Conservation (phyloP, 2,888 invertebrate species). For the Chymomyza fuscimana region DNA sequence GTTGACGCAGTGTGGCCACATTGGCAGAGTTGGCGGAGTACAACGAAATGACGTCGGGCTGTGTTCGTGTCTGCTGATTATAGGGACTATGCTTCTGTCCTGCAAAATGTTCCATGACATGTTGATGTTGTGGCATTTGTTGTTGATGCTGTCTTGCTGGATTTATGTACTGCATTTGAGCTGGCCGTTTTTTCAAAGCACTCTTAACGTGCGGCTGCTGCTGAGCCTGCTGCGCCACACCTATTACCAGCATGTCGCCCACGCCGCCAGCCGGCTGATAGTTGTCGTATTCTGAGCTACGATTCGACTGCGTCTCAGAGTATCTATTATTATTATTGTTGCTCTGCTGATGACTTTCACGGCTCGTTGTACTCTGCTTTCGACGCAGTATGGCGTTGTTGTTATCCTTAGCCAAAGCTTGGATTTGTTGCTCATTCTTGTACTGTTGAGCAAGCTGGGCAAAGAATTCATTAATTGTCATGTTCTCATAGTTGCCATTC, state of each 20-base stretch:
- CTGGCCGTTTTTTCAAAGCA: slow-evolving; percentile 70
- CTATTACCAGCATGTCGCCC: slow-evolving; percentile 65
- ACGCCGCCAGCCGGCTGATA: slow-evolving; percentile 57
- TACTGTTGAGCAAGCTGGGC: slow-evolving; percentile 69
- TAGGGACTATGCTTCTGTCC: slow-evolving; percentile 48
- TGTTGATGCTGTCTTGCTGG: slow-evolving; percentile 44
- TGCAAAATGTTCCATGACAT: slow-evolving; percentile 39
- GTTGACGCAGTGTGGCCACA: slow-evolving; percentile 74
- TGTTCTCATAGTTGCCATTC: slow-evolving; percentile 76
- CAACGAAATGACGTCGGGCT: slow-evolving; percentile 65
- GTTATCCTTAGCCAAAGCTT: slow-evolving; percentile 47
- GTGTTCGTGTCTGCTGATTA: slow-evolving; percentile 32
- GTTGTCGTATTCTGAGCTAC: slow-evolving; percentile 76
- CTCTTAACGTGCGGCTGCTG: slow-evolving; percentile 71
- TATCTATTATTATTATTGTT: slow-evolving; percentile 59
- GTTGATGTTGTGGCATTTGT: slow-evolving; percentile 33
- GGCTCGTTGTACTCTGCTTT: slow-evolving; percentile 64
- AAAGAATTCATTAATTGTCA: slow-evolving; percentile 75
- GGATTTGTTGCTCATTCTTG: slow-evolving; percentile 66
- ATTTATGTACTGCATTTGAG: slow-evolving; percentile 50
- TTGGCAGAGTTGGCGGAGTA: slow-evolving; percentile 76
- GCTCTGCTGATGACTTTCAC: slow-evolving; percentile 55
- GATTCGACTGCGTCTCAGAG: slow-evolving; percentile 73
- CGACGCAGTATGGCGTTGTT: slow-evolving; percentile 66
- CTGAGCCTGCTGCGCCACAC: slow-evolving; percentile 60